Percentiles rank a stretch among this genome's conserved stretches.
Conservation (phyloP, 2,113 vertebrate species). For the Colaptes auratus region DNA sequence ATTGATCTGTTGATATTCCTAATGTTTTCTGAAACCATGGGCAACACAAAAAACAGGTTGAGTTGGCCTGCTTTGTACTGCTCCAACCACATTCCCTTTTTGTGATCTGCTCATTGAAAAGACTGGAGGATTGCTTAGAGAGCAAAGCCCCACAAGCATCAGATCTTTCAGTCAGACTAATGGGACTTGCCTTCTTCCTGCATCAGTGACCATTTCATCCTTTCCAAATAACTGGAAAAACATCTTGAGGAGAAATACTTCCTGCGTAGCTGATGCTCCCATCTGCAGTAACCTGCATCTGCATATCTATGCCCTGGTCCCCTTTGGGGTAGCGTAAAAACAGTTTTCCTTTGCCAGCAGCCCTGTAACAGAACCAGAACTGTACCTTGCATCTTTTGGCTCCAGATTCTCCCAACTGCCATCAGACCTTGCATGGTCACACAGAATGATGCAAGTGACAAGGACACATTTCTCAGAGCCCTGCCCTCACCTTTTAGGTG, state of each 20-base stretch:
- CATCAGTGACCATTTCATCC: neutral
- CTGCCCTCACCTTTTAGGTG: neutral
- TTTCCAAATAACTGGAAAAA: neutral
- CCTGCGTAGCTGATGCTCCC: neutral
- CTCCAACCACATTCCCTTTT: neutral
- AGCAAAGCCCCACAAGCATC: neutral
- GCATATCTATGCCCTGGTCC: neutral
- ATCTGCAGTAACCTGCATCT: neutral
- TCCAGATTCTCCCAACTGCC: neutral
- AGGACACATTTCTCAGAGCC: neutral
- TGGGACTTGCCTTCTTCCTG: neutral
- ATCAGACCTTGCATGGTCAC: neutral
- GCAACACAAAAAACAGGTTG: neutral
- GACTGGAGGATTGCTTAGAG: neutral
- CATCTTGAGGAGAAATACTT: neutral
- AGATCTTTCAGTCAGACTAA: neutral
- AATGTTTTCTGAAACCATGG: neutral
- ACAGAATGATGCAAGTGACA: neutral
- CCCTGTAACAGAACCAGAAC: neutral
- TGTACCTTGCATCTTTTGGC: neutral
- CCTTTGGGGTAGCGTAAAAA: neutral
- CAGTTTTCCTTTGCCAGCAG: neutral
- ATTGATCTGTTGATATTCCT: neutral
- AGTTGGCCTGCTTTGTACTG: neutral
- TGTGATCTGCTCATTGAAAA: neutral